Evolutionary conservation across 2,888 invertebrate genomes (phyloP).

Genomic region (Drosophila diplacantha): DNA sequence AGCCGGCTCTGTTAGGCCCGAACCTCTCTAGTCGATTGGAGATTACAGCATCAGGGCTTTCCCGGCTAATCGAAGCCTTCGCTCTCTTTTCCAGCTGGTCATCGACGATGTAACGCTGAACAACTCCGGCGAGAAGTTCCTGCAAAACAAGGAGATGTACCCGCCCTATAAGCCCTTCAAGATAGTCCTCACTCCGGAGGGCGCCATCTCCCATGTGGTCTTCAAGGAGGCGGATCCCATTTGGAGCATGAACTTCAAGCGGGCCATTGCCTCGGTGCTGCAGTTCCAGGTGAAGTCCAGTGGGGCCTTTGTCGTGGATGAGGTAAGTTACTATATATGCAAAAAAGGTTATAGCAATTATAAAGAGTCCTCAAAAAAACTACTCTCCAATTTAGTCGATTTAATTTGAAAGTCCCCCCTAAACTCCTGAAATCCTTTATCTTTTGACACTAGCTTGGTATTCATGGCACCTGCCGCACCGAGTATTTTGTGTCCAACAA

Average conservation of each 20-base stretch:
- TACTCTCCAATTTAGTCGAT: neutral
- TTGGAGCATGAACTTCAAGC: conserved; percentile 84
- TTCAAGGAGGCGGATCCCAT: conserved; percentile 79
- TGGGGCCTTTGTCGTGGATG: conserved; percentile 78
- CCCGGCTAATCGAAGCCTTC: conserved; percentile 25
- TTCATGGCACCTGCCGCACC: conserved; percentile 80
- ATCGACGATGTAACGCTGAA: conserved; percentile 77
- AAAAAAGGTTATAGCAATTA: neutral
- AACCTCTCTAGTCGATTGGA: conserved; percentile 10
- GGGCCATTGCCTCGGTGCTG: conserved; percentile 82
- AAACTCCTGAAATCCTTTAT: neutral
- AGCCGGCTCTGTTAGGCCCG: conserved; percentile 23
- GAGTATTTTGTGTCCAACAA: conserved; percentile 78
- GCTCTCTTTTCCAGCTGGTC: conserved; percentile 66
- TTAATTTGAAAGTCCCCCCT: neutral
- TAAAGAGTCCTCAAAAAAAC: neutral
- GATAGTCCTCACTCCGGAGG: conserved; percentile 74
- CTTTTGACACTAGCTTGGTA: conserved; percentile 78
- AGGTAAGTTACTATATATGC: conserved; percentile 72
- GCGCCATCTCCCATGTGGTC: conserved; percentile 74
- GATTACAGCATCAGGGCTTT: conserved; percentile 43
- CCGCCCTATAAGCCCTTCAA: conserved; percentile 78
- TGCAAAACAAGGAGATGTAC: conserved; percentile 78
- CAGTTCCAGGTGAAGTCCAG: conserved; percentile 80
- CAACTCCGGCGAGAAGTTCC: conserved; percentile 77